Evolutionary conservation across 2,797 vertebrate genomes (phyloP).

Genomic region (Gobio occitaniae): DNA sequence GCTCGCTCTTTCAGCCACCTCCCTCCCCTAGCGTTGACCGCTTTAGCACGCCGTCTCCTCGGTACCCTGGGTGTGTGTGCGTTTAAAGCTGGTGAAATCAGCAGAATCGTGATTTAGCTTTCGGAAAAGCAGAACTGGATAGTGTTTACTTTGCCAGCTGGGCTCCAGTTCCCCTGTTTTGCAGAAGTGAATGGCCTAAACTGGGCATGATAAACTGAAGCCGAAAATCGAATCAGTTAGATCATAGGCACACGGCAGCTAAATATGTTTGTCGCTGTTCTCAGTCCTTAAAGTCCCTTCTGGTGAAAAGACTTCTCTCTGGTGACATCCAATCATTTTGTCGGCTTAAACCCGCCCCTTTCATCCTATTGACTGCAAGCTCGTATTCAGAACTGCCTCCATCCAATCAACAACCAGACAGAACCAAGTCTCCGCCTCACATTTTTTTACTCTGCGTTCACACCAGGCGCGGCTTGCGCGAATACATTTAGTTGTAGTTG

Average conservation of each 20-base stretch:
- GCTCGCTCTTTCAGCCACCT: neutral
- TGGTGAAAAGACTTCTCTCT: neutral
- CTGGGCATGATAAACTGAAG: neutral
- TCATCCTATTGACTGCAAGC: neutral
- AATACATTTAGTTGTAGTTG: too few species aligned
- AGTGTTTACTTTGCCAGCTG: conserved; percentile 31
- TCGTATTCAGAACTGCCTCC: neutral
- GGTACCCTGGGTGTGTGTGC: conserved; percentile 16
- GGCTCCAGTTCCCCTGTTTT: conserved; percentile 14
- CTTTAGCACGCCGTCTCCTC: neutral
- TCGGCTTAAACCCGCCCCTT: neutral
- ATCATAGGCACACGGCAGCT: too few species aligned
- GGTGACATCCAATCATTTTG: neutral
- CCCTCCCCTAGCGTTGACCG: conserved; percentile 8
- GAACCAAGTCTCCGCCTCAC: too few species aligned
- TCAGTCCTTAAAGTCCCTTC: neutral
- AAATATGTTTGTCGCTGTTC: neutral
- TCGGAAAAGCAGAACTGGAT: conserved; percentile 27
- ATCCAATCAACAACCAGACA: neutral
- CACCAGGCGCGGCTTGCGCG: too few species aligned
- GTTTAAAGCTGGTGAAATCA: conserved; percentile 28
- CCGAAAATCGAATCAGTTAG: neutral
- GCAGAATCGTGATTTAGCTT: conserved; percentile 28
- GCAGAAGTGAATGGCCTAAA: conserved; percentile 19
- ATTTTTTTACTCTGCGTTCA: neutral